Evolutionary conservation across 2,888 invertebrate species (phyloP).

Genomic region (Spilarctia lutea): DNA sequence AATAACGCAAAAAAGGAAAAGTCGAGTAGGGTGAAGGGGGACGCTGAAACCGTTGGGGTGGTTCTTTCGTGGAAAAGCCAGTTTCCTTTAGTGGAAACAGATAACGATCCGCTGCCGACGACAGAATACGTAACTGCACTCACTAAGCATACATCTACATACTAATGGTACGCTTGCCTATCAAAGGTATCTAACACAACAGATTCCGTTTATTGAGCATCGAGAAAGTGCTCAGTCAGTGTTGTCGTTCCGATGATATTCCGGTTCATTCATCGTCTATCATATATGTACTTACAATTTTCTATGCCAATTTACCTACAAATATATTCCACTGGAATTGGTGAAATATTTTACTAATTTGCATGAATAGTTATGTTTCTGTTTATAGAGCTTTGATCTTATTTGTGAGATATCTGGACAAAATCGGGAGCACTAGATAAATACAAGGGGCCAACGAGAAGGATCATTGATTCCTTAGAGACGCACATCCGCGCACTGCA

Average conservation of each 20-base stretch:
- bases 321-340: slow-evolving; percentile 27
- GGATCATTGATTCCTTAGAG: slow-evolving; percentile 64
- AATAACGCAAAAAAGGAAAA: slow-evolving; percentile 83
- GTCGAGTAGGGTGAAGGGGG: slow-evolving; percentile 70
- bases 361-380: not conserved
- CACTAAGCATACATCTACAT: slow-evolving; percentile 79
- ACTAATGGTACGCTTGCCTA: slow-evolving; percentile 64
- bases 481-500: slow-evolving; percentile 66
- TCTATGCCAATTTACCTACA: slow-evolving; percentile 45
- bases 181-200: slow-evolving; percentile 77
- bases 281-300: slow-evolving; percentile 25
- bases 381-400: not conserved
- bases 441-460: slow-evolving; percentile 51
- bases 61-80: slow-evolving; percentile 84
- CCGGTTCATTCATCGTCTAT: slow-evolving; percentile 38
- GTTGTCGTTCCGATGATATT: slow-evolving; percentile 58
- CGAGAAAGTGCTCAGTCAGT: slow-evolving; percentile 67
- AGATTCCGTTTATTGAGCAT: slow-evolving; percentile 64
- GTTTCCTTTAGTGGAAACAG: slow-evolving; percentile 86
- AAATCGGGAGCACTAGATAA: slow-evolving; percentile 54
- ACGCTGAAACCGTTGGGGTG: slow-evolving; percentile 74
- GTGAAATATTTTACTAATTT: slow-evolving; percentile 1
- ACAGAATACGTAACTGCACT: slow-evolving; percentile 85
- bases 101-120: slow-evolving; percentile 86
- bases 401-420: slow-evolving; percentile 33